A percentile compares a stretch with the other conserved stretches of the same genome.
Conservation (phyloP, 2,888 invertebrate genomes). For the Thymelicus sylvestris region DNA sequence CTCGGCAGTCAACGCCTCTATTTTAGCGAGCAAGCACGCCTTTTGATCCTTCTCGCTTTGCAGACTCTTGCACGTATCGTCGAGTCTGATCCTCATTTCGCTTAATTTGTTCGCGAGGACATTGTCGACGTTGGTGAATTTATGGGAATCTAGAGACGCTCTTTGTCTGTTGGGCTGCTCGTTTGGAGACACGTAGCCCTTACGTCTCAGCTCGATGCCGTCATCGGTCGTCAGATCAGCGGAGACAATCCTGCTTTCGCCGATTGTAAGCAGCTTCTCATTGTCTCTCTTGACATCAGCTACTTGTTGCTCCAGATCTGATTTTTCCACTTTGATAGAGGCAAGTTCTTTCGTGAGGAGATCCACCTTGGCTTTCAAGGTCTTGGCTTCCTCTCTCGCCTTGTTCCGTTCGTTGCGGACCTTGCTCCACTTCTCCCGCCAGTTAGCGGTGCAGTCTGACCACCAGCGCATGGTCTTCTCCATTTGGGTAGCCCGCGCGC, state of each 20-base stretch:
- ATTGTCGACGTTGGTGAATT: conserved; percentile 76
- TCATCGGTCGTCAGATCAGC: conserved; percentile 72
- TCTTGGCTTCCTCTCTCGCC: conserved; percentile 95
- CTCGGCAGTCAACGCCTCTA: conserved; percentile 71
- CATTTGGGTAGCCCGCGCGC: conserved; percentile 98
- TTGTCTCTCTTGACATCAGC: conserved; percentile 91
- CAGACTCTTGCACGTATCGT: conserved; percentile 70
- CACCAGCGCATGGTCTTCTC: conserved; percentile 99
- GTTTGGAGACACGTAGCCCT: conserved; percentile 65
- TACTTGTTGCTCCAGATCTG: conserved; percentile 90
- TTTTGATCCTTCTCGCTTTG: conserved; percentile 78
- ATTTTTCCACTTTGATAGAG: conserved; percentile 90
- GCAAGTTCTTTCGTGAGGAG: conserved; percentile 90
- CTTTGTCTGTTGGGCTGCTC: conserved; percentile 66
- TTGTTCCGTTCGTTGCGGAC: conserved; percentile 96
- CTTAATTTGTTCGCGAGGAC: conserved; percentile 72
- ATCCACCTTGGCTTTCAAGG: conserved; percentile 92
- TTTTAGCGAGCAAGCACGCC: conserved; percentile 68
- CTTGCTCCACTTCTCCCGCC: conserved; percentile 98
- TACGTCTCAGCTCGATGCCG: conserved; percentile 72
- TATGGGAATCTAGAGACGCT: conserved; percentile 77
- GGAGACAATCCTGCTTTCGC: conserved; percentile 73
- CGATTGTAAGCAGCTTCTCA: conserved; percentile 88
- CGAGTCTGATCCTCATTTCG: conserved; percentile 68
- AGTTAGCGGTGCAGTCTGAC: conserved; percentile 99